Evolutionary conservation across 2,113 vertebrate species (phyloP), one percentile per base, ranked within the genome.

Genomic region (Manacus vitellinus): DNA sequence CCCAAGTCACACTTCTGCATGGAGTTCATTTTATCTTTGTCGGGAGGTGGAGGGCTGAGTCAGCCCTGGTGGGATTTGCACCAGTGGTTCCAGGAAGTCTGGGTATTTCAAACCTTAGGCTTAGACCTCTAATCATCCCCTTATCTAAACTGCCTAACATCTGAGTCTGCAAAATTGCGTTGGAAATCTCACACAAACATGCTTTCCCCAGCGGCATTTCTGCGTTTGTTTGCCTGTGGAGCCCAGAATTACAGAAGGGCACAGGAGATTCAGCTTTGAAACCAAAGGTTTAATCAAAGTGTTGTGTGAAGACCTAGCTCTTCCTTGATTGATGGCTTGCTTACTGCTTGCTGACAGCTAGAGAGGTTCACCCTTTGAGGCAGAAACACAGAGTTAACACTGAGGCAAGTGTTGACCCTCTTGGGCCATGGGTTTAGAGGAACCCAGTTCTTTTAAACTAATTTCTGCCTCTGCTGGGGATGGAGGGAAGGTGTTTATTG

Each of bases 121-220:
- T 97, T 94, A 94, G 89, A 93, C 91, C 92, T 95, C 96, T 97
- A 97, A 97, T 97, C 95, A 96, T 86, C 95, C 73, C 89, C 90
- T 95, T 97, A 97, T 97, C 96, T 97, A 95, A 96, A 95, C 95
- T 96, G 89, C 93, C 93, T 95, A 95, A 91, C 94, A 95, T 96
- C 93, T 96, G 92, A 96, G 92, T 95, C 94, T 91, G 91, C 91
- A 95, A 94, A 97, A 97, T 66, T 96, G 76, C 58, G 92, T 85
- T 95, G 93, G 92, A 97, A 95, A 95, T 95, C 93, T 95, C 95
- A 96, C 94, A 96, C 91, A 96, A 96, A 95, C 91, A 91, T 37
- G 46, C 95, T 84, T 88, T 95, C 75, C 95, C 94, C 91, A 84
- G 81, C 72, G 54, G 91, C 92, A 30, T 58, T 96, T 96, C 92